phyloP scores from a whole-genome alignment of 2,113 vertebrate genomes.

The Oreochromis tanganicae region DNA sequence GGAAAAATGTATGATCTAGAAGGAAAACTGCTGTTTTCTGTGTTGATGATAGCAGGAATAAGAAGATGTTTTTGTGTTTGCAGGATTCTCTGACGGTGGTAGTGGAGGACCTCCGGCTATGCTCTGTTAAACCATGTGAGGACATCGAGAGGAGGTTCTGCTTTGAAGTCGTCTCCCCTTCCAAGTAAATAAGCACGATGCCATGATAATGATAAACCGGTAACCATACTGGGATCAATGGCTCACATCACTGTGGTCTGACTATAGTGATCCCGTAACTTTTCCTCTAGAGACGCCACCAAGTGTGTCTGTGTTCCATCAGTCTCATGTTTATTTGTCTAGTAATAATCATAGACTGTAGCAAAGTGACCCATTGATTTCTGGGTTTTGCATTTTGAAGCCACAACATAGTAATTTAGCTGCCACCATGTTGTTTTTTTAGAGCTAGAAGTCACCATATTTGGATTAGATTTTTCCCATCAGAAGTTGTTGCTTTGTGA shows the following conservation, averaged over 20 bases:
- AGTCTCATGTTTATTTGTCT: neutral
- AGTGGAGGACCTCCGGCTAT: constrained; percentile 92
- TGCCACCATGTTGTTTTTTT: neutral
- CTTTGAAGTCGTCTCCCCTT: constrained; percentile 95
- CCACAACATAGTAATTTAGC: neutral
- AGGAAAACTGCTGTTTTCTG: neutral
- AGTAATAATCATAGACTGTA: neutral
- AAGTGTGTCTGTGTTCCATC: neutral
- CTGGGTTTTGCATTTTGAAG: neutral
- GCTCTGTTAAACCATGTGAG: constrained; percentile 92
- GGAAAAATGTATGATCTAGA: neutral
- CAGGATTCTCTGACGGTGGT: constrained; percentile 93
- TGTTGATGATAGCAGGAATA: neutral
- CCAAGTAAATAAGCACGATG: constrained; percentile 79
- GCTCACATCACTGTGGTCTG: neutral
- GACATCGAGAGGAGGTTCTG: constrained; percentile 97
- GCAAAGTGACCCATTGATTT: neutral
- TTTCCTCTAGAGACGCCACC: neutral
- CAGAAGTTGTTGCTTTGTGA: neutral
- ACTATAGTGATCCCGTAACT: neutral
- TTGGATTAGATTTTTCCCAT: neutral
- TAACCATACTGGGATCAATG: neutral
- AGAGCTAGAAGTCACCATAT: neutral
- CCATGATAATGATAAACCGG: neutral
- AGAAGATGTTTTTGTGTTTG: neutral